These are phyloP conservation scores for Pluvianellus socialis DNA, from an alignment of 2,113 vertebrate genomes.

Conservation along the genomic window DNA sequence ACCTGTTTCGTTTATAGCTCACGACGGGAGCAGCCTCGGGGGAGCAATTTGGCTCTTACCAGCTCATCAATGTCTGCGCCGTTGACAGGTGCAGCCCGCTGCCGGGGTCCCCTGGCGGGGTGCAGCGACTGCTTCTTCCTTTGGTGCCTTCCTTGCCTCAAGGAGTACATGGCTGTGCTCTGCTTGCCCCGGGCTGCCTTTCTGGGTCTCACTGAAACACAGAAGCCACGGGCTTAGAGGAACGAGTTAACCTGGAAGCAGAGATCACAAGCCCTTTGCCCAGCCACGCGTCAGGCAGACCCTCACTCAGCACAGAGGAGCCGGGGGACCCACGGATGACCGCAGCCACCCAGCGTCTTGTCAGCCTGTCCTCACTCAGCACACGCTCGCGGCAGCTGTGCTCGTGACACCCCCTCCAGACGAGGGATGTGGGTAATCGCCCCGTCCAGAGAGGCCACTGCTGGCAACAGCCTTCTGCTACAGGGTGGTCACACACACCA, in stretches of 20 bases:
- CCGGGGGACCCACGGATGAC: rapidly evolving
- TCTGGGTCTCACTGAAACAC: constrained; percentile 85
- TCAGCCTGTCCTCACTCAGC: background rate
- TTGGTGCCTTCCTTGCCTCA: constrained; percentile 75
- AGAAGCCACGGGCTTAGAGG: background rate
- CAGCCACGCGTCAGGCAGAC: background rate
- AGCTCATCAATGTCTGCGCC: constrained; percentile 92
- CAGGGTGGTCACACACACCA: background rate
- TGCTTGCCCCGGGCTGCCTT: constrained; percentile 81
- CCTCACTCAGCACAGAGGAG: background rate
- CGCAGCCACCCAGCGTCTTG: rapidly evolving
- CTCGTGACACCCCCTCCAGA: background rate
- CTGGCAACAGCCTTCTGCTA: background rate
- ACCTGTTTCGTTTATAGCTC: constrained; percentile 25
- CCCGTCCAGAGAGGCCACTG: background rate
- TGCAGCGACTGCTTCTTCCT: constrained; percentile 80
- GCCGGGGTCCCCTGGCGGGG: constrained; percentile 67
- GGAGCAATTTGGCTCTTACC: constrained; percentile 76
- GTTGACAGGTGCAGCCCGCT: constrained; percentile 73
- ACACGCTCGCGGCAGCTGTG: background rate
- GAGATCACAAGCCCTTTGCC: background rate
- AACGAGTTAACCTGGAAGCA: background rate
- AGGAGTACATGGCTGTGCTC: constrained; percentile 24
- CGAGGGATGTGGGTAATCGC: background rate
- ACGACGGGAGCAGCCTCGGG: background rate